Conservation (phyloP, 1,140 invertebrate species). For the Lordiphosa collinella region DNA sequence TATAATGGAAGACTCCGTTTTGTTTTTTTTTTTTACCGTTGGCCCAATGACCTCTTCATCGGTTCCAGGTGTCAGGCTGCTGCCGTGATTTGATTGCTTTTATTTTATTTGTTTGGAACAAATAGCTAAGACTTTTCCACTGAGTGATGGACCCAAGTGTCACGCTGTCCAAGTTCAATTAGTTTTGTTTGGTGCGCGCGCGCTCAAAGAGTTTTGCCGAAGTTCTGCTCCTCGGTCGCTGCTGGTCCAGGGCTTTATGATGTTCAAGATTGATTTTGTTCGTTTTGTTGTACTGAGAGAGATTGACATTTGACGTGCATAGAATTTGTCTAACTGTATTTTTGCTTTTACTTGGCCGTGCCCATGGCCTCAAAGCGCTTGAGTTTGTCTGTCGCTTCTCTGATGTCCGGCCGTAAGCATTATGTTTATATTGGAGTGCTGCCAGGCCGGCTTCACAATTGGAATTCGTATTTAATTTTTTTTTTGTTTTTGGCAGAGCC, state of each 20-base stretch:
- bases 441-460: neutral
- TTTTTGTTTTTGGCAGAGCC: conserved; percentile 7
- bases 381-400: neutral
- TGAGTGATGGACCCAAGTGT: conserved; percentile 68
- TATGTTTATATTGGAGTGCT: too few relatives aligned
- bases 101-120: conserved; percentile 69
- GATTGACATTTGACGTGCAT: conserved; percentile 77
- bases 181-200: conserved; percentile 55
- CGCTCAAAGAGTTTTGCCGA: conserved; percentile 64
- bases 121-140: conserved; percentile 38
- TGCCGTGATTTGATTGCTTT: conserved; percentile 67
- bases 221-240: conserved; percentile 21
- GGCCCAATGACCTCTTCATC: conserved; percentile 37
- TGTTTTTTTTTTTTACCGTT: conserved; percentile 46
- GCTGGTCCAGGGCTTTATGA: conserved; percentile 36
- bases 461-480: conserved; percentile 12
- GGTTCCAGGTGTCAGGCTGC: conserved; percentile 4
- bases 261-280: conserved; percentile 65
- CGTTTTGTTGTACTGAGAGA: conserved; percentile 27
- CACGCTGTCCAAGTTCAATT: conserved; percentile 77
- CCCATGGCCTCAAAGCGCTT: conserved; percentile 14
- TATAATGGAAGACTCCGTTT: conserved; percentile 38
- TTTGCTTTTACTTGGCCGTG: conserved; percentile 39
- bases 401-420: conserved; percentile 6
- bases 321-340: conserved; percentile 75